phyloP scores from a whole-genome alignment of 2,888 invertebrate species.

The Tetranychus piercei region DNA sequence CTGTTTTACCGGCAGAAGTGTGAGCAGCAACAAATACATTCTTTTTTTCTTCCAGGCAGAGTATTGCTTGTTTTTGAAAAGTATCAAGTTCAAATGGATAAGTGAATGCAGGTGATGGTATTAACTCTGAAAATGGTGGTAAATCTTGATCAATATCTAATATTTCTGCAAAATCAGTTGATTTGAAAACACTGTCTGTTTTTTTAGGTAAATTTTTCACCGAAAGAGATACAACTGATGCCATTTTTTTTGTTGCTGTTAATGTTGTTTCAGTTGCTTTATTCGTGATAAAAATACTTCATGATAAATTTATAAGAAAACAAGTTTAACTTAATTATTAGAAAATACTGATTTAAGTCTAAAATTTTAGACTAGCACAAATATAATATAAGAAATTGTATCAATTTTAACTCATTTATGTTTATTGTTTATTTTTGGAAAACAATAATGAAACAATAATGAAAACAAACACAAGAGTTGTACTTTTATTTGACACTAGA shows the following conservation, averaged over 20 bases:
- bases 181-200: neutral
- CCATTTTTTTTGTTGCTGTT: neutral
- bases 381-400: too few relatives aligned
- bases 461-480: too few relatives aligned
- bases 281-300: too few relatives aligned
- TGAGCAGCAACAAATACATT: constrained; percentile 98
- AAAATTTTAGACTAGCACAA: too few relatives aligned
- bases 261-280: too few relatives aligned
- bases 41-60: constrained; percentile 76
- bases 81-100: constrained; percentile 68
- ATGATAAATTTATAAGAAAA: too few relatives aligned
- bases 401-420: too few relatives aligned
- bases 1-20: constrained; percentile 96
- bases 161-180: constrained; percentile 1
- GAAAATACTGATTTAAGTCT: too few relatives aligned
- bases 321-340: too few relatives aligned
- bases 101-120: constrained; percentile 18
- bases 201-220: neutral
- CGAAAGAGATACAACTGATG: neutral
- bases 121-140: neutral
- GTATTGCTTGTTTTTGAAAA: constrained; percentile 91
- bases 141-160: neutral
- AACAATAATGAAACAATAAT: too few relatives aligned
- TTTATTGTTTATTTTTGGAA: too few relatives aligned
- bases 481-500: too few relatives aligned